Conservation (phyloP, 2,113 vertebrate genomes). For the Syngnathoides biaculeatus region DNA sequence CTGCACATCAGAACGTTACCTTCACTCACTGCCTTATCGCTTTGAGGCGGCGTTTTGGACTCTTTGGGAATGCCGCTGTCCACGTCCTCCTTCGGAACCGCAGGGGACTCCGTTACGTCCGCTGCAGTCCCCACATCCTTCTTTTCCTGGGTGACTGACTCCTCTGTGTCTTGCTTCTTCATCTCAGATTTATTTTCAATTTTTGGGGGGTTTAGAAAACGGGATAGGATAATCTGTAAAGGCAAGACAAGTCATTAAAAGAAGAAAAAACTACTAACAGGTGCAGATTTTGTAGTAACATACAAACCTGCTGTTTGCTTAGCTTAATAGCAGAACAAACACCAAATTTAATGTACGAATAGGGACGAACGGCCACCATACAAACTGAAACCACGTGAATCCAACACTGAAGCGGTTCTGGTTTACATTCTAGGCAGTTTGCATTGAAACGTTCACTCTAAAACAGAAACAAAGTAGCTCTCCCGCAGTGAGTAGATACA, state of each 20-base stretch:
- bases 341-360: background rate
- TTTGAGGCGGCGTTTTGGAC: conserved; percentile 39
- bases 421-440: background rate
- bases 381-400: background rate
- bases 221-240: background rate
- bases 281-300: background rate
- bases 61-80: conserved; percentile 55
- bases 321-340: background rate
- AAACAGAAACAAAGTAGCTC: background rate
- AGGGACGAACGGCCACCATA: background rate
- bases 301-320: background rate
- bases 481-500: background rate
- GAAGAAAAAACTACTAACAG: too few species aligned
- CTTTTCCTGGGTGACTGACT: conserved; percentile 30
- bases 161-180: conserved; percentile 71
- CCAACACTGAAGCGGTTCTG: background rate
- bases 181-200: conserved; percentile 40
- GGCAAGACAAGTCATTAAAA: background rate
- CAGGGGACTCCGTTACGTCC: conserved; percentile 35
- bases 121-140: conserved; percentile 35
- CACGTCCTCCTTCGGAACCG: conserved; percentile 28
- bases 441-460: background rate
- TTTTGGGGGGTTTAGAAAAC: background rate
- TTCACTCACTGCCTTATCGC: conserved; percentile 28
- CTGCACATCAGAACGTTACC: conserved; percentile 31